These are phyloP conservation scores for Hystrix brachyura DNA, from an alignment of 2,113 vertebrate species.

Conservation along the genomic window DNA sequence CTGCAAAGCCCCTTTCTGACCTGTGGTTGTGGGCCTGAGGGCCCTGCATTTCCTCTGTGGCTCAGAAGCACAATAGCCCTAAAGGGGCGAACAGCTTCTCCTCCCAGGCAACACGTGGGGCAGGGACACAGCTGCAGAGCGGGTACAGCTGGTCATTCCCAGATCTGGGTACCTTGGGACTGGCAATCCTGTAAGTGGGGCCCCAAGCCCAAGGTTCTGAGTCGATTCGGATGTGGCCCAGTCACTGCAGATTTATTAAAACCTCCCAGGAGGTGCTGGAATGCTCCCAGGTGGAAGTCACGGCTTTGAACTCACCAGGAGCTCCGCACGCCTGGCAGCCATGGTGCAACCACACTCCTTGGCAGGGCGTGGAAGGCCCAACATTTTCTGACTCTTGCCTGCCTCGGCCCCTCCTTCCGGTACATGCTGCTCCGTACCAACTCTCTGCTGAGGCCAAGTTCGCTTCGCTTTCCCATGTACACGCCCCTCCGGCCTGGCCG, in stretches of 20 bases:
- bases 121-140: neutral
- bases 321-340: neutral
- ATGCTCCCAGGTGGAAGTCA: neutral
- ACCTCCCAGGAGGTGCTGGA: neutral
- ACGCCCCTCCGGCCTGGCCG: neutral
- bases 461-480: neutral
- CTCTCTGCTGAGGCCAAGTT: too few species aligned
- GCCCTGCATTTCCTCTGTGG: neutral
- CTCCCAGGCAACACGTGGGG: neutral
- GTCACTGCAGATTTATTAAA: neutral
- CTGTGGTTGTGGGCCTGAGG: neutral
- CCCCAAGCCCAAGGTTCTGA: neutral
- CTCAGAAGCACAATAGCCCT: neutral
- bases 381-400: neutral
- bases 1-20: neutral
- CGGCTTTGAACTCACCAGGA: neutral
- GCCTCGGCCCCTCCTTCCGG: neutral
- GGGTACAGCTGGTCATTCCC: neutral
- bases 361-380: neutral
- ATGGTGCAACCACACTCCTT: rapidly evolving
- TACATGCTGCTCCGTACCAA: neutral
- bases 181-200: neutral
- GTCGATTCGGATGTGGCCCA: neutral
- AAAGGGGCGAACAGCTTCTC: neutral
- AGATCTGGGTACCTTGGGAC: neutral